Base-by-base conservation (phyloP, 2,888 invertebrate genomes). In the Gymnocheta viridis region DNA sequence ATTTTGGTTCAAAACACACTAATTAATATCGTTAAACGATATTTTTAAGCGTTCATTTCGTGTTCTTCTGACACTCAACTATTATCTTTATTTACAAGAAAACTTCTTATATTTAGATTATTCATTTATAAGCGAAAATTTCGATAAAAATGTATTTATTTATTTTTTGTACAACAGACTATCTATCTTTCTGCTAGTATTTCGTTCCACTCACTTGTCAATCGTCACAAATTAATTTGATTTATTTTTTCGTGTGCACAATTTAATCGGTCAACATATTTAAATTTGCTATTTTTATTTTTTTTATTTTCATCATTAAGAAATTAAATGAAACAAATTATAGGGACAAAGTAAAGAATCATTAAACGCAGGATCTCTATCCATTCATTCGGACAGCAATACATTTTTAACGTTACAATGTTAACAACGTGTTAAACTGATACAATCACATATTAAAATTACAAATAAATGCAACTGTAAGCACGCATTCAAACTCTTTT, bases 341-440 rank as follows among this genome's bases (percentile, higher is more conserved):
- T 56, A 51, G 56, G 17, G 49, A 32, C 4, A 47, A 56, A 76
- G 41, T 35, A 58, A 76, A 64, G 27, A 41, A 70, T 17, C 77
- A 54, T 60, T 69, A 51, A 69, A 62, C 69, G 44, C 44, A 19
- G 60, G 41, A 24, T 58, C 27, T 5, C 9, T 47, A 19, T 19
- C 14, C 14, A n/a, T 27, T n/a, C 10, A n/a, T 22, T 38, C 14
- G 9, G 14, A 6, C 29, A 64, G 4, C 29, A 41, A 44, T 9
- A 47, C 22, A n/a, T 66, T 54, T 27, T 60, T 56, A 32, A 54
- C 51, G 49, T 72, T 77, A 72, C 67, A 66, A 67, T 83, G 82
- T 82, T 84, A 82, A 85, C 80, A 79, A 51, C 77, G 70, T 85
- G 83, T 82, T 83, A 77, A 83, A 66, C 66, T 85, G 79, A 85